Evolutionary conservation across 2,113 vertebrate species (phyloP).

Genomic region (Labrus mixtus): DNA sequence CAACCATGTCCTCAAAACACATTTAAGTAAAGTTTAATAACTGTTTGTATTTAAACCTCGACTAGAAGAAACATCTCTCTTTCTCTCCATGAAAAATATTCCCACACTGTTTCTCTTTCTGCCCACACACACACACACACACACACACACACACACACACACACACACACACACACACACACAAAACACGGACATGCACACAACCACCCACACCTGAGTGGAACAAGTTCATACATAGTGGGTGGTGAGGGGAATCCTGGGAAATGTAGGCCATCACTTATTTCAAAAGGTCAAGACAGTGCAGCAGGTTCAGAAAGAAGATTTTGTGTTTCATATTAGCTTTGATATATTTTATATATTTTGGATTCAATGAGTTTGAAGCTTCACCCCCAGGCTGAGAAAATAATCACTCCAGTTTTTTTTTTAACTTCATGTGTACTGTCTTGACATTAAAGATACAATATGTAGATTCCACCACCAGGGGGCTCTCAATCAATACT

Average conservation of each 20-base stretch:
- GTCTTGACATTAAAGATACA: no score
- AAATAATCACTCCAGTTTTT: no score
- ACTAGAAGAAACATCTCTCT: background rate
- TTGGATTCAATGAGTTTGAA: background rate
- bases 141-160: no score
- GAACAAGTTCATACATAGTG: background rate
- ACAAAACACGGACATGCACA: no score
- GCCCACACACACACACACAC: background rate
- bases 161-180: no score
- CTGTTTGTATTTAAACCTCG: background rate
- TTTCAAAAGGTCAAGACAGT: background rate
- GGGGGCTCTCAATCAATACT: no score
- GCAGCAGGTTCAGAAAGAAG: background rate
- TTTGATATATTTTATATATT: no score
- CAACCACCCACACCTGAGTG: background rate
- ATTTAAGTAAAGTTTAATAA: background rate
- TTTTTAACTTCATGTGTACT: no score
- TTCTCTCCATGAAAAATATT: background rate
- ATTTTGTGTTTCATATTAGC: background rate
- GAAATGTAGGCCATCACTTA: background rate
- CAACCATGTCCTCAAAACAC: background rate
- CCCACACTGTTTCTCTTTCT: conserved; percentile 2
- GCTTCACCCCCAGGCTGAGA: no score
- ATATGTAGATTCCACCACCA: no score
- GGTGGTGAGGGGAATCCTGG: background rate